Percentiles rank a stretch among this genome's conserved stretches.
Evolutionary conservation across 2,888 invertebrate genomes (phyloP).

Genomic region (Psylliodes chrysocephalus): DNA sequence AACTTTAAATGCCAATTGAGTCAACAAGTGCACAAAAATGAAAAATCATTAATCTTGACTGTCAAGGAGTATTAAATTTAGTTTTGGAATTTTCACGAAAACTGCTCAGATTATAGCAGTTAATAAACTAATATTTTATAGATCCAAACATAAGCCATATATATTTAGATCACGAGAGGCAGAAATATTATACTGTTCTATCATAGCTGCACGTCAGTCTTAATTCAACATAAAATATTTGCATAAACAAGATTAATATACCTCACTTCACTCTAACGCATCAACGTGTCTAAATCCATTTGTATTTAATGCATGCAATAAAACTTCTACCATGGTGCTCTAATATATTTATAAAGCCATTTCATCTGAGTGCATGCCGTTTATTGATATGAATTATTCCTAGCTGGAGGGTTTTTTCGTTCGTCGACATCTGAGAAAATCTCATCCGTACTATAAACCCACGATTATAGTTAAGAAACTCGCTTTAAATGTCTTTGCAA

Average conservation of each 20-base stretch:
- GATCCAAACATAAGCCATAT: background rate
- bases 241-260: conserved; percentile 17
- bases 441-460: conserved; percentile 21
- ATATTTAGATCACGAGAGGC: conserved; percentile 1
- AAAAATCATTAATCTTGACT: too few relatives aligned
- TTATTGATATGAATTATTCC: conserved; percentile 36
- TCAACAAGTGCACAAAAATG: too few relatives aligned
- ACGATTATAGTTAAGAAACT: conserved; percentile 26
- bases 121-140: background rate
- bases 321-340: conserved; percentile 10
- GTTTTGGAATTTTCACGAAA: too few relatives aligned
- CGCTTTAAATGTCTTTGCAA: conserved; percentile 21
- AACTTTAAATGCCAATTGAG: too few relatives aligned
- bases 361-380: conserved; percentile 23
- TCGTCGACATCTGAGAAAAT: conserved; percentile 31
- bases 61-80: too few relatives aligned
- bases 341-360: conserved; percentile 31
- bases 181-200: conserved; percentile 9
- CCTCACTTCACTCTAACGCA: conserved; percentile 8
- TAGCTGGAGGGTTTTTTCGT: conserved; percentile 33
- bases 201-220: conserved; percentile 15
- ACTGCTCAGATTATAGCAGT: too few relatives aligned
- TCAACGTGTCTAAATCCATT: conserved; percentile 21
- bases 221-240: conserved; percentile 16
- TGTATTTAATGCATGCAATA: conserved; percentile 19